Base-by-base conservation (phyloP, 1,140 invertebrate genomes). In the Drosophila nebulosa region DNA sequence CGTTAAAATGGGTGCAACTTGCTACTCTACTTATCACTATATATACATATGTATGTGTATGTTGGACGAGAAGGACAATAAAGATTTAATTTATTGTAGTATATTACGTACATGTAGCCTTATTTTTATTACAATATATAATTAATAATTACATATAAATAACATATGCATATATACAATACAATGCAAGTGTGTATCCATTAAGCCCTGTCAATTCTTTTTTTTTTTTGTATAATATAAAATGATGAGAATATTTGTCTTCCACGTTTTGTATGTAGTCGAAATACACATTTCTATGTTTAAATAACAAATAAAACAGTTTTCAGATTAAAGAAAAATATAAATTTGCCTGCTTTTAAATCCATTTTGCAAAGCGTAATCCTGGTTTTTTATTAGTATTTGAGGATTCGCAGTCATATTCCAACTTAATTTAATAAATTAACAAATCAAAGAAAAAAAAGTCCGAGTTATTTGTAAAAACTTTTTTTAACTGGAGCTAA, bases 21-120 rank as follows among this genome's bases (percentile, higher is more conserved):
- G 39, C 39, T 73, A 30, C 32, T 67, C 27, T 55, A 52, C 72
- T 51, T 57, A 46, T 57, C 26, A 55, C 70, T 71, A 70, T 67
- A 71, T 71, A 72, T 64, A 58, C 35, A 57, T 26, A 32, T 46
- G 36, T 53, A 30, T 32, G 39, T 46, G 52, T 55, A 52, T 50
- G 66, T 35, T 21, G 24, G 12, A 68, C 55, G 61, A 74, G 65
- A 77, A 53, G 66, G 21, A 74, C 81, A 85, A 85, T 85, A 85
- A 85, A 86, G 35, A 56, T 73, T 72, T 86, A 86, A 85, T 67
- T 85, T 85, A 85, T 85, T 85, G 78, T 85, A 85, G 80, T 65
- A 79, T 72, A 69, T 79, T 79, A 64, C 64, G 67, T 76, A 79
- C 74, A 74, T 71, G 66, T 85, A 85, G 80, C 50, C 60, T 61